Evolutionary conservation across 2,113 vertebrate genomes (phyloP).

Genomic region (Seriola aureovittata): DNA sequence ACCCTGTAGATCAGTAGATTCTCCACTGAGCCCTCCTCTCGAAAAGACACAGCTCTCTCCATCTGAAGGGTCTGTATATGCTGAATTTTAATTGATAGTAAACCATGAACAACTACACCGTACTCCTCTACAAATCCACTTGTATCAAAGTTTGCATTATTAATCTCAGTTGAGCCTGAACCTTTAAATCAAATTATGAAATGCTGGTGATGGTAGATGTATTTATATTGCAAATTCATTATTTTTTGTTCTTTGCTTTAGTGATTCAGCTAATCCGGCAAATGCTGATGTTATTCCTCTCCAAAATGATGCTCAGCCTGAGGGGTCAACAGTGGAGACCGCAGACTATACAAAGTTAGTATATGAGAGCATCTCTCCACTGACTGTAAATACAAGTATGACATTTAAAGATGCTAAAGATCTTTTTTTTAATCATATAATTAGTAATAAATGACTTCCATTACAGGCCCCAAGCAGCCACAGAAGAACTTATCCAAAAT

Average conservation of each 20-base stretch:
- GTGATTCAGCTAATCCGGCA: slow-evolving; percentile 32
- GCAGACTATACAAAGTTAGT: slow-evolving; percentile 46
- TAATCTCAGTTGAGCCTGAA: slow-evolving; percentile 20
- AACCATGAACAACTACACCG: not conserved
- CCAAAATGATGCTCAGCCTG: slow-evolving; percentile 9
- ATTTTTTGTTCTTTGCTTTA: slow-evolving; percentile 23
- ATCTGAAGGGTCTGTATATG: slow-evolving; percentile 29
- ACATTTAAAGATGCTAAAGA: slow-evolving; percentile 13
- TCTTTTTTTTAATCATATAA: slow-evolving; percentile 15
- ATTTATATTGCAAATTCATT: not conserved
- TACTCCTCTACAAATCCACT: not conserved
- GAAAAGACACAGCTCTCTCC: not conserved
- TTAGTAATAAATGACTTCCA: slow-evolving; percentile 12
- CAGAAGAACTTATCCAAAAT: slow-evolving; percentile 22
- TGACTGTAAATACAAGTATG: slow-evolving; percentile 6
- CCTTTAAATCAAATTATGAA: slow-evolving; percentile 14
- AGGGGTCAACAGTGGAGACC: slow-evolving; percentile 38
- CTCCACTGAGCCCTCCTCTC: slow-evolving; percentile 5
- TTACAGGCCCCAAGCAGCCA: slow-evolving; percentile 37
- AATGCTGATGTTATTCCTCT: slow-evolving; percentile 25
- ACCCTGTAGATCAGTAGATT: slow-evolving; percentile 43
- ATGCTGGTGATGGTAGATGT: not conserved
- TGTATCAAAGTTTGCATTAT: slow-evolving; percentile 23
- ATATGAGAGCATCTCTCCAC: not conserved
- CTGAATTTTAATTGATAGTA: slow-evolving; percentile 34